Base-by-base conservation (phyloP, 2,797 vertebrate species). In the Euthynnus affinis region DNA sequence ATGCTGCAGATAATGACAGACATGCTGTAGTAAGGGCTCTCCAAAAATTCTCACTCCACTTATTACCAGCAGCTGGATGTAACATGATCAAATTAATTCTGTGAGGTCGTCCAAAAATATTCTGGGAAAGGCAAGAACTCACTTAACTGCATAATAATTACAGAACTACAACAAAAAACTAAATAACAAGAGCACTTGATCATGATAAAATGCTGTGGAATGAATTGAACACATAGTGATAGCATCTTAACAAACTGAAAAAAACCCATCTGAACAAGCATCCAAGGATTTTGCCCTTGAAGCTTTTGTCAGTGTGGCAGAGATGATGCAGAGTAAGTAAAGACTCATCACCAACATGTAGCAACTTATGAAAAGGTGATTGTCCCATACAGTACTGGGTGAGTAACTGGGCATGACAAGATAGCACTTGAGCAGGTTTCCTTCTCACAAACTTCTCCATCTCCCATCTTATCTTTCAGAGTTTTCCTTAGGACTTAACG, bases 381-480 rank as follows among this genome's bases (percentile, higher is more conserved):
- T 80, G 60, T 77, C 5, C 53, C 42, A 22, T 44, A 37, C 23
- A 32, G 18, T 25, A 12, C 59, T 51, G 7, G 48, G 32, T 71
- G 56, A 77, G 71, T 81, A 87, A 71, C 72, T 59, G 25, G 55
- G 37, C 60, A 3, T 57, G 46, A 74, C 57, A 70, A 70, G 73
- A 82, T 46, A 75, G 60, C 62, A 29, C 59, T 63, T 4, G 14
- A 70, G 29, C 42, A 49, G 32, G 49, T 59, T 60, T 8, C 23
- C 32, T 23, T 58, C 20, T 48, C 6, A 3, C 37, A 65, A 29
- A 52, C 10, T 6, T 62, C 37, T 56, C 56, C 23, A 61, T 83
- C 63, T 53, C 34, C 61, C 22, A 18, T 77, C 62, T 86, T 32
- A 80, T 71, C 49, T 65, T 27, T 20, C 60, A 60, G 53, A 29